These are phyloP conservation scores for Cyrtodaria siliqua DNA, from an alignment of 2,888 invertebrate genomes.

Conservation along the genomic window DNA sequence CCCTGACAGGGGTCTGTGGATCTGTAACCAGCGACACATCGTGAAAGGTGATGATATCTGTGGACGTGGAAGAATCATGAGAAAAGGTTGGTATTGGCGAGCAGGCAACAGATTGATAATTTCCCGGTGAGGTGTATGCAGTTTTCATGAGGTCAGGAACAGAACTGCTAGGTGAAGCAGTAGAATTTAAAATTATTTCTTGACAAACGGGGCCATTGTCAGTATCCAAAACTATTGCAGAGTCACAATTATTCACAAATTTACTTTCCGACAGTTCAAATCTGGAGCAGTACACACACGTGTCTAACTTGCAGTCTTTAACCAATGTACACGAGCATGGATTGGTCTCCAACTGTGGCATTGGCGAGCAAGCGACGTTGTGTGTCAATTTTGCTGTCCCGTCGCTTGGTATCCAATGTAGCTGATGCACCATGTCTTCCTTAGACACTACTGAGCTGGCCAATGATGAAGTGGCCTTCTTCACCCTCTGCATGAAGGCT, in stretches of 20 bases:
- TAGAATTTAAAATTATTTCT: background rate
- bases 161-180: background rate
- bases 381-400: slow-evolving; percentile 11
- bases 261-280: background rate
- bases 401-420: slow-evolving; percentile 15
- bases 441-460: slow-evolving; percentile 34
- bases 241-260: background rate
- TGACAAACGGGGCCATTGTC: background rate
- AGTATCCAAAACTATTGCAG: background rate
- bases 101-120: slow-evolving; percentile 20
- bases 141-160: too few species aligned
- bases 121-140: too few species aligned
- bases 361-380: slow-evolving; percentile 29
- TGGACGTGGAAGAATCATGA: background rate
- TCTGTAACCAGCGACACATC: slow-evolving; percentile 18
- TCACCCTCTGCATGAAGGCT: slow-evolving; percentile 29
- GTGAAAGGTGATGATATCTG: background rate
- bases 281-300: background rate
- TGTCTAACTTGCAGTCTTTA: too few species aligned
- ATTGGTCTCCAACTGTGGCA: background rate
- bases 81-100: slow-evolving; percentile 8
- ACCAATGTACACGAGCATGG: too few species aligned
- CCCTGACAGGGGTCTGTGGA: slow-evolving; percentile 26
- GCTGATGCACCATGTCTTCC: slow-evolving; percentile 3
- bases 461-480: slow-evolving; percentile 29